Conservation (phyloP, 2,888 invertebrate genomes). For the Drosophila tanythrix region DNA sequence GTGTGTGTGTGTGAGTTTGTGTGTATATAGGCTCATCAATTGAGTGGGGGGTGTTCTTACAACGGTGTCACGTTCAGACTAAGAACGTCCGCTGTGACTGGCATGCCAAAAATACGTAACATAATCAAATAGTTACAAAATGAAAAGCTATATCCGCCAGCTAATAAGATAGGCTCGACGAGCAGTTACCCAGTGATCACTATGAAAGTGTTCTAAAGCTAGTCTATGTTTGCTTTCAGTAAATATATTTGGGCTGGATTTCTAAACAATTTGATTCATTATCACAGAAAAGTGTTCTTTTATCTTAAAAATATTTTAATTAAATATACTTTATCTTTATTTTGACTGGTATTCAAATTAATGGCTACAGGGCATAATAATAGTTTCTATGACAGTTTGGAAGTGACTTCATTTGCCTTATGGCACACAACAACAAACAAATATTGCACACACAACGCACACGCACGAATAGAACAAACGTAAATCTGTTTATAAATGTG, state of each 20-base stretch:
- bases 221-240: too few species aligned
- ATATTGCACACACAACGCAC: not conserved
- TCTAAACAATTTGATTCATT: not conserved
- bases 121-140: constrained; percentile 42
- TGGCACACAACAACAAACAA: not conserved
- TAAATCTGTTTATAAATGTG: constrained; percentile 19
- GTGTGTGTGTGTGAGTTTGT: not conserved
- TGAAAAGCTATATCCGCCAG: not conserved
- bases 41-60: constrained; percentile 8
- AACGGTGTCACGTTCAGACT: constrained; percentile 48
- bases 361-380: constrained; percentile 6
- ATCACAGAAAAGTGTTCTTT: not conserved
- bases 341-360: not conserved
- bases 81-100: constrained; percentile 64
- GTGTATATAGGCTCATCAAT: not conserved
- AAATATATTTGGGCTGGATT: not conserved
- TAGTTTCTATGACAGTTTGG: constrained; percentile 38
- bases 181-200: constrained; percentile 3
- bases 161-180: not conserved
- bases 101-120: constrained; percentile 63
- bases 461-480: not conserved
- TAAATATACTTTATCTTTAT: not conserved
- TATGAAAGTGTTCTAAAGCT: not conserved
- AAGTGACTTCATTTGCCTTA: constrained; percentile 69
- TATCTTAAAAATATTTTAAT: not conserved